Evolutionary conservation across 1,140 invertebrate genomes (phyloP).

Genomic region (Cyrtorhinus lividipennis): DNA sequence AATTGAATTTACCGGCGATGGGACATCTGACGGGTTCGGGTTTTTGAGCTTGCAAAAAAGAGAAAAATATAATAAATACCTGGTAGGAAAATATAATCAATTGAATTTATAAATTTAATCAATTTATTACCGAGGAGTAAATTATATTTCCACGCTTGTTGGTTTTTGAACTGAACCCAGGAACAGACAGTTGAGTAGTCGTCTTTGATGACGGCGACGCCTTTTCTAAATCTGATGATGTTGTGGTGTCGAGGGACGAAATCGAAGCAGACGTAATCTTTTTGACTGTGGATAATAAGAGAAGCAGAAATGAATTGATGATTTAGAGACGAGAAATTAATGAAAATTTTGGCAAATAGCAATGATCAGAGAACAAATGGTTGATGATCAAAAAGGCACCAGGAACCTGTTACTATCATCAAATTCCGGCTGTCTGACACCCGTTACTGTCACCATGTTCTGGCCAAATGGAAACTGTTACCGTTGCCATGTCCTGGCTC

Average conservation of each 20-base stretch:
- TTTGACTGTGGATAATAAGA: constrained; percentile 53
- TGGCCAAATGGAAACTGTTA: too few species aligned
- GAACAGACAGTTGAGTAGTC: constrained; percentile 85
- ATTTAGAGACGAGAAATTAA: not conserved
- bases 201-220: constrained; percentile 75
- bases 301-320: constrained; percentile 13
- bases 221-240: constrained; percentile 82
- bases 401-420: too few species aligned
- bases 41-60: constrained; percentile 53
- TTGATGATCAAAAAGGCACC: not conserved
- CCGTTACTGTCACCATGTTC: too few species aligned
- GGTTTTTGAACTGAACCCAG: constrained; percentile 80
- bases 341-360: constrained; percentile 5
- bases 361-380: too few species aligned
- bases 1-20: constrained; percentile 89
- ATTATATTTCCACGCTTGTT: constrained; percentile 75
- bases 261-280: constrained; percentile 94
- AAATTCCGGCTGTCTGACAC: too few species aligned
- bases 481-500: too few species aligned
- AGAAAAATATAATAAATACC: constrained; percentile 10
- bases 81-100: not conserved
- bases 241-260: constrained; percentile 92
- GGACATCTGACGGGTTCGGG: constrained; percentile 88
- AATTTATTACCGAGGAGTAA: constrained; percentile 48
- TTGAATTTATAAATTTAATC: not conserved